A percentile compares a stretch with the other conserved stretches of the same genome.
phyloP scores from a whole-genome alignment of 2,797 vertebrate species.

The Platalea minor region DNA sequence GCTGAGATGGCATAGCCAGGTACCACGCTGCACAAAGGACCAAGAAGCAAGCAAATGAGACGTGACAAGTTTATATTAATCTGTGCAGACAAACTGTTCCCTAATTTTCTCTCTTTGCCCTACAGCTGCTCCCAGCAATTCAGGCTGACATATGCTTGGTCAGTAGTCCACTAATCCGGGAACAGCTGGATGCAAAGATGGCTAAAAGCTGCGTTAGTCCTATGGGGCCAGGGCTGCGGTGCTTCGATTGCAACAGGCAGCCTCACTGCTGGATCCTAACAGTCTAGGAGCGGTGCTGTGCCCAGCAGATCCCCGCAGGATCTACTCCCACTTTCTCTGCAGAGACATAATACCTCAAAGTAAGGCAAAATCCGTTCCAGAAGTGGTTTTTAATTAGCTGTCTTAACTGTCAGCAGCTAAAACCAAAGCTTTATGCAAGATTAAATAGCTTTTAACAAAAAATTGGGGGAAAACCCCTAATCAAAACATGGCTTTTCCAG shows the following conservation, averaged over 20 bases:
- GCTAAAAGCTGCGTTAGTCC: background rate
- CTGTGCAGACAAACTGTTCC: background rate
- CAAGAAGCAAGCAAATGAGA: background rate
- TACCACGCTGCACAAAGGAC: background rate
- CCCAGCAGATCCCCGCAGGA: background rate
- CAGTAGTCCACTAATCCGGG: background rate
- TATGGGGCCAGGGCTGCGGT: rapidly evolving
- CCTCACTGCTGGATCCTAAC: background rate
- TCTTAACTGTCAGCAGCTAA: background rate
- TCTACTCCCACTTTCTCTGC: background rate
- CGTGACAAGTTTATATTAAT: background rate
- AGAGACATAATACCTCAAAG: background rate
- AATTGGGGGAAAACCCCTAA: background rate
- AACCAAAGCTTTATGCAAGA: background rate
- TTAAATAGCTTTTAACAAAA: background rate
- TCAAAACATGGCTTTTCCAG: background rate
- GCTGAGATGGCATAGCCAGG: background rate
- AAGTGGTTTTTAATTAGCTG: background rate
- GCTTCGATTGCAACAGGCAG: background rate
- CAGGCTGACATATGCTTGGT: background rate
- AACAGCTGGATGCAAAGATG: background rate
- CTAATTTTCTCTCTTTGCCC: background rate
- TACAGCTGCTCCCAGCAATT: background rate
- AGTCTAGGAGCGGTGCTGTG: background rate
- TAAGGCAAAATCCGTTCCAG: background rate